Base-by-base conservation (phyloP, 2,113 vertebrate genomes). In the Blennius ocellaris region DNA sequence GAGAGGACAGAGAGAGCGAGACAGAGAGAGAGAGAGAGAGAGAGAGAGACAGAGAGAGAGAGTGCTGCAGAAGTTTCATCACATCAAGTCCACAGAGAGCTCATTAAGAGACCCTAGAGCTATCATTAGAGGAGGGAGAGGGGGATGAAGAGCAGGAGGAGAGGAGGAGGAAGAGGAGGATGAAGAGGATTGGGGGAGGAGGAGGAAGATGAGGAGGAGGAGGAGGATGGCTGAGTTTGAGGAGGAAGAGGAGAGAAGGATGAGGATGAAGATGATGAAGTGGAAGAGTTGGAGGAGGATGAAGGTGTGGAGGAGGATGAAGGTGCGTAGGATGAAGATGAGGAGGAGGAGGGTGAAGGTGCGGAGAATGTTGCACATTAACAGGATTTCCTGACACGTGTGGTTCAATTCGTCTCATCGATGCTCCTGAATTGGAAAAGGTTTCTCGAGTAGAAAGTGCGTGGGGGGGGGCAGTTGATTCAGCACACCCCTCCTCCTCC, bases 401-500 rank as follows among this genome's bases (percentile, higher is more conserved):
- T 69, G 73, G 64, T 76, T 69, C 21, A 16, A 78, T 86, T 77
- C 45, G 21, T 70, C 73, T 61, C 6, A 37, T 75, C 73, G 50
- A n/a, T 1, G 37, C 72, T 53, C 68, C 80, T 69, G 61, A 69
- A 78, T 67, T 63, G 67, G 63, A 65, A 63, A 81, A 70, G 63
- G 54, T 82, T 72, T 84, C 81, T 82, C 82, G 75, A 63, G 76
- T 87, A 89, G 84, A 82, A 50, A 58, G 52, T 59, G 12, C 43
- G 72, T 39, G 51, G 59, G 55, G 44, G 30, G 60, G 70, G 85
- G 63, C 75, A 86, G 90, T 84, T 83, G 88, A 93, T 79, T 93
- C 92, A 93, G 93, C 91, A 91, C 74, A 45, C 63, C 53, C 80
- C 47, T 2, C 21, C 21, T 30, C 21, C 21, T 30, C 21, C 21